A percentile compares a stretch with the other conserved stretches of the same genome.
These are phyloP conservation scores for Pholis gunnellus DNA, from an alignment of 2,113 vertebrate genomes.

Conservation along the genomic window DNA sequence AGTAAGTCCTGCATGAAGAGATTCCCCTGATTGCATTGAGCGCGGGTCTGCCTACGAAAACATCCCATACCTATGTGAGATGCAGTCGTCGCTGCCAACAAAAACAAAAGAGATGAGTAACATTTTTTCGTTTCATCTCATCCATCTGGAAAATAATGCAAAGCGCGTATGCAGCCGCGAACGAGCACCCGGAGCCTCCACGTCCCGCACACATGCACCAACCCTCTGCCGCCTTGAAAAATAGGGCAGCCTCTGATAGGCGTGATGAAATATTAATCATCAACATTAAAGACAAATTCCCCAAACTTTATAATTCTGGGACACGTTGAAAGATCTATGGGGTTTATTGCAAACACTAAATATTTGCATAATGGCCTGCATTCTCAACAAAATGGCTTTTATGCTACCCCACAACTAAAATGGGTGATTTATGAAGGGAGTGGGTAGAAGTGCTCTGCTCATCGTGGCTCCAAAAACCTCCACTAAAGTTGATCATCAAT, in stretches of 20 bases:
- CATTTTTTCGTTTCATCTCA: neutral
- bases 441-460: conserved; percentile 65
- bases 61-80: neutral
- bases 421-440: conserved; percentile 75
- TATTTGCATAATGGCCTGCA: conserved; percentile 80
- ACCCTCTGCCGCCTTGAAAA: conserved; percentile 63
- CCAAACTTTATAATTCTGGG: conserved; percentile 78
- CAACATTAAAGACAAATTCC: conserved; percentile 79
- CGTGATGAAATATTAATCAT: conserved; percentile 81
- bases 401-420: conserved; percentile 68
- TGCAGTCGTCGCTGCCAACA: conserved; percentile 17
- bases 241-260: conserved; percentile 73
- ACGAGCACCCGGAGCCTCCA: conserved; percentile 37
- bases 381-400: conserved; percentile 78
- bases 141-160: conserved; percentile 43
- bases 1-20: conserved; percentile 2
- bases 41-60: neutral
- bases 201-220: conserved; percentile 26
- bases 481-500: conserved; percentile 75
- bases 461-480: conserved; percentile 66
- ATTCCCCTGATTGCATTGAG: neutral
- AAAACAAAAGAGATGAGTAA: conserved; percentile 28
- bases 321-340: conserved; percentile 76
- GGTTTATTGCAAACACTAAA: conserved; percentile 78
- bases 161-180: conserved; percentile 11